phyloP scores from a whole-genome alignment of 2,888 invertebrate species.

The Labia minor region DNA sequence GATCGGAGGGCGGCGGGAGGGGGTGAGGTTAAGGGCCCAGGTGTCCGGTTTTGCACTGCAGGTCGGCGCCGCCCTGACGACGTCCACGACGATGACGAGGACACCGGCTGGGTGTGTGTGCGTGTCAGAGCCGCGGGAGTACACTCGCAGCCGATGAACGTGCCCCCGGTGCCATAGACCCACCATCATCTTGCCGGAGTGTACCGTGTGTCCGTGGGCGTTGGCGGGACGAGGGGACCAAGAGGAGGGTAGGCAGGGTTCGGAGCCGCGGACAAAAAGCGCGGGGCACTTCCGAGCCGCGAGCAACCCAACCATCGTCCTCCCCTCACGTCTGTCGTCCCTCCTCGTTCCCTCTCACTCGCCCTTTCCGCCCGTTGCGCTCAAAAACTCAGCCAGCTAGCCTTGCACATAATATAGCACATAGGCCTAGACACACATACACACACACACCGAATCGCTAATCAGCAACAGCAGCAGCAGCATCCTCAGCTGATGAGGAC shows the following conservation, averaged over 20 bases:
- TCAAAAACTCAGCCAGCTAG: not conserved
- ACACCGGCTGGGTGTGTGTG: not conserved
- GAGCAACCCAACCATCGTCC: not conserved
- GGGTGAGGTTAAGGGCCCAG: slow-evolving; percentile 17
- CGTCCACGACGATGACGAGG: not conserved
- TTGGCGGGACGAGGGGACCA: too few relatives aligned
- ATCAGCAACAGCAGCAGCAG: not conserved
- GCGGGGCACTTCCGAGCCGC: not conserved
- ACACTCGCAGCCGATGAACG: not conserved
- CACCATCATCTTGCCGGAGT: not conserved
- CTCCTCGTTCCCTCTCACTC: not conserved
- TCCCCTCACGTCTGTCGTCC: not conserved
- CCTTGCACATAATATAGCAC: not conserved
- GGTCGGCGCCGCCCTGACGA: slow-evolving; percentile 22
- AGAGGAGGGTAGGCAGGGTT: too few relatives aligned
- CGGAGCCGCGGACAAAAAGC: not conserved
- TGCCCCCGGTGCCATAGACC: not conserved
- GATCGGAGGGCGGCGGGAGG: not conserved
- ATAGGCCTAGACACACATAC: not conserved
- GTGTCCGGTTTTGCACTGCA: slow-evolving; percentile 24
- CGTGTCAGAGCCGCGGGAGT: not conserved
- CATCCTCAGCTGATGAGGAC: too few relatives aligned
- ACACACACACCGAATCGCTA: not conserved
- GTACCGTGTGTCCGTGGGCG: not conserved
- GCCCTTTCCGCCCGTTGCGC: not conserved